phyloP scores from a whole-genome alignment of 2,113 vertebrate genomes.

The Casuarius casuarius region DNA sequence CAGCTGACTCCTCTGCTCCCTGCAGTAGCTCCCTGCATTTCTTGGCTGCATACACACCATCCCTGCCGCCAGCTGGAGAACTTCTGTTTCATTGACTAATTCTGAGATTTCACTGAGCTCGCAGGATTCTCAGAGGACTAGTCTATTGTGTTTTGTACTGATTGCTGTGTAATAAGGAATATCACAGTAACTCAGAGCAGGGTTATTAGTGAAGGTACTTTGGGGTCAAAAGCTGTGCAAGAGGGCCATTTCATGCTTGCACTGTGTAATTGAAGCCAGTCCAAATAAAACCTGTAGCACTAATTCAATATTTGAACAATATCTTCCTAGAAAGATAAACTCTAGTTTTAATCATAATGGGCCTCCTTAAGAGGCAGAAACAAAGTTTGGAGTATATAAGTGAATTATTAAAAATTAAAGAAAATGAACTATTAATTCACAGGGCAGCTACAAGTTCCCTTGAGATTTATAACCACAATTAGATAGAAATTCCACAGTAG shows the following conservation, averaged over 20 bases:
- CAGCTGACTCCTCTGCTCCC: background rate
- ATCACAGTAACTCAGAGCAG: background rate
- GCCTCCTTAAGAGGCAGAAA: background rate
- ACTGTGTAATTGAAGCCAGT: background rate
- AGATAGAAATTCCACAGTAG: background rate
- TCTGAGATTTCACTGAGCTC: background rate
- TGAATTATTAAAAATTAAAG: slow-evolving; percentile 26
- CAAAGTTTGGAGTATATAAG: background rate
- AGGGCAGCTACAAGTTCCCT: background rate
- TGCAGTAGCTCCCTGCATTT: background rate
- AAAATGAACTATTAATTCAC: slow-evolving; percentile 21
- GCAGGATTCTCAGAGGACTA: background rate
- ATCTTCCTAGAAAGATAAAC: background rate
- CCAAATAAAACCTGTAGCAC: background rate
- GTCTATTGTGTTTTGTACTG: background rate
- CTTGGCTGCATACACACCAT: background rate
- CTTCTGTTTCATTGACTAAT: background rate
- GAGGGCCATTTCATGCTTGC: background rate
- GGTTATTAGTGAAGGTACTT: slow-evolving; percentile 29
- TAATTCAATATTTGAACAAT: background rate
- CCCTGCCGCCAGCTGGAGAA: background rate
- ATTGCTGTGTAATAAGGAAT: slow-evolving; percentile 35
- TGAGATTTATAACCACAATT: background rate
- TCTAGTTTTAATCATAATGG: background rate
- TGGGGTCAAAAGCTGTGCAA: slow-evolving; percentile 21